Base-by-base conservation (phyloP, 2,888 invertebrate genomes). In the Diarsia dahlii region DNA sequence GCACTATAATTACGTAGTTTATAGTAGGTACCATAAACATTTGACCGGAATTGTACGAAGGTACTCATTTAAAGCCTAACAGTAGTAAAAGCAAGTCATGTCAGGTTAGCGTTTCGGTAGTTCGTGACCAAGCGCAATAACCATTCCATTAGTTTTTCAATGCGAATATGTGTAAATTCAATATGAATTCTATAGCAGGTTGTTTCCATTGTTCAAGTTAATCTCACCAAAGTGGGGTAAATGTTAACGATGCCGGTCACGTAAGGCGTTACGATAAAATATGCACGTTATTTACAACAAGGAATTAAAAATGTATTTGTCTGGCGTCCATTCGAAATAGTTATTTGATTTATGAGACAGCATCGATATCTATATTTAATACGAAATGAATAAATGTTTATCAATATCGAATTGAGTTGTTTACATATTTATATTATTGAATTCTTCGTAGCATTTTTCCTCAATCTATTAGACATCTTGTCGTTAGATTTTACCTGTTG, bases 51-150 rank as follows among this genome's bases (percentile, higher is more conserved):
- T 93, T 89, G 90, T 90, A 90, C 45, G 63, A 63, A 45, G 87
- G 68, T 80, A 73, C 60, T 79, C 75, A 54, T 79, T 63, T 63
- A 45, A 63, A 75, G 50, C 39, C 28, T 72, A 78, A 68, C 74
- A 88, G 88, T 84, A 80, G 88, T 89, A 90, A 90, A 91, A 90
- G 87, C 89, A 81, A 90, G 87, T 88, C 87, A 88, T 89, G 90
- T 80, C 34, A 54, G 67, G 70, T 92, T 90, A 89, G 91, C 90
- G 89, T 93, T 94, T 92, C 89, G 90, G 89, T 88, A 87, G 82
- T 92, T 94, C 95, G 95, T 95, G 95, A 94, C 94, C 85, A 87
- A 88, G 82, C 78, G 89, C 92, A 93, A 93, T 95, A 93, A 94
- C 90, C 85, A 91, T 92, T 92, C 90, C 88, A 92, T 94, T 94